Conservation (phyloP, 2,113 vertebrate species). For the Dunckerocampus dactyliophorus region DNA sequence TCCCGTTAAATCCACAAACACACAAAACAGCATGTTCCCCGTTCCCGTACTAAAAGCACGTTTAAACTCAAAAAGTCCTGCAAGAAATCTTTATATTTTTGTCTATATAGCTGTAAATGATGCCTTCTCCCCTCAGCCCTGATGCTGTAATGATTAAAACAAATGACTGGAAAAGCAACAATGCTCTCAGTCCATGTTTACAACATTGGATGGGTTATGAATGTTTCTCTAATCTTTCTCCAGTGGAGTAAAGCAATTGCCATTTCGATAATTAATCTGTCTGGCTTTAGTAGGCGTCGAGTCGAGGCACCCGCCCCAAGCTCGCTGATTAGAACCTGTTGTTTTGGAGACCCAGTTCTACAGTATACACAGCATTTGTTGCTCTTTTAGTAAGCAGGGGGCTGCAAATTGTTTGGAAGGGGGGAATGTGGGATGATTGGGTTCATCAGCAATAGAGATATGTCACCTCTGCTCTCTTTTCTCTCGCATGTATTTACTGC, state of each 20-base stretch:
- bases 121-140: background rate
- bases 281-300: conserved; percentile 25
- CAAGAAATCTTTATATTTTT: too few species aligned
- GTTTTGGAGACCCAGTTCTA: background rate
- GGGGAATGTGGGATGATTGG: too few species aligned
- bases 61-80: too few species aligned
- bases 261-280: conserved; percentile 67
- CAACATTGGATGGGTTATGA: conserved; percentile 32
- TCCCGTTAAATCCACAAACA: too few species aligned
- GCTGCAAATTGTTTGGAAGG: background rate
- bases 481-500: too few species aligned
- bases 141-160: background rate
- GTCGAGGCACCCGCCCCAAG: conserved; percentile 11
- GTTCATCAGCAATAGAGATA: too few species aligned
- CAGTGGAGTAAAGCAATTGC: conserved; percentile 39
- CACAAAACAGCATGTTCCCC: too few species aligned
- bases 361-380: background rate
- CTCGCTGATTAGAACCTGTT: conserved; percentile 28
- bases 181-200: conserved; percentile 37
- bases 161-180: conserved; percentile 15
- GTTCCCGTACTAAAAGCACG: too few species aligned
- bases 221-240: conserved; percentile 50
- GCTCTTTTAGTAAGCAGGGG: background rate
- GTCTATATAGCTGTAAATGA: background rate
- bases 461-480: too few species aligned